Evolutionary conservation across 1,140 invertebrate species (phyloP), one percentile per base, ranked within the genome.

Genomic region (Aplysia californica): DNA sequence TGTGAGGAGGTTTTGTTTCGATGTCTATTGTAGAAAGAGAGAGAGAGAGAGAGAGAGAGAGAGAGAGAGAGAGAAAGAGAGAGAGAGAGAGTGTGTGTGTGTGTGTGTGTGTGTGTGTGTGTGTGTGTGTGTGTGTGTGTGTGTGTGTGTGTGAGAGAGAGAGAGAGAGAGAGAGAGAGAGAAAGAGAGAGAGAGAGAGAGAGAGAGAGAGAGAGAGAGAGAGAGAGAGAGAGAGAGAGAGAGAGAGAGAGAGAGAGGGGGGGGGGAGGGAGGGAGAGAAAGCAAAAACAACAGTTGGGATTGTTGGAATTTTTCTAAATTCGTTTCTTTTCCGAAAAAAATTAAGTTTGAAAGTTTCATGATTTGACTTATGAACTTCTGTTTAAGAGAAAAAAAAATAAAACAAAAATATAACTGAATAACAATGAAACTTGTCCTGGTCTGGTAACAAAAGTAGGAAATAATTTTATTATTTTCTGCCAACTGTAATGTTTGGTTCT

Each of bases 151-250:
- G n/a, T n/a, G n/a, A n/a, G n/a, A n/a, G n/a, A n/a, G n/a, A n/a
- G n/a, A n/a, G n/a, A n/a, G n/a, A n/a, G n/a, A n/a, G n/a, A n/a
- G n/a, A n/a, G n/a, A n/a, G n/a, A n/a, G n/a, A n/a, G n/a, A n/a
- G n/a, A n/a, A n/a, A n/a, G 10, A 50, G 44, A 61, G 58, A 29
- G 58, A 61, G 10, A 61, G 10, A 6, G 58, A 61, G 58, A 10
- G 23, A 15, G 10, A 61, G 23, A 29, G 10, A 61, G 6, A n/a
- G 58, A 10, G 23, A 29, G 26, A 66, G 64, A 31, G 64, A 31
- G 21, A 36, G 26, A 66, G 64, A 66, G 4, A 66, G 64, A 66
- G 26, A 36, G 64, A 66, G 26, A 66, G 64, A 66, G 6, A 66
- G 64, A 66, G 26, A 66, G 64, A 33, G 26, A 66, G 64, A 36